Evolutionary conservation across 2,888 invertebrate genomes (phyloP), one percentile per base, ranked within the genome.

Genomic region (Biston stratarius): DNA sequence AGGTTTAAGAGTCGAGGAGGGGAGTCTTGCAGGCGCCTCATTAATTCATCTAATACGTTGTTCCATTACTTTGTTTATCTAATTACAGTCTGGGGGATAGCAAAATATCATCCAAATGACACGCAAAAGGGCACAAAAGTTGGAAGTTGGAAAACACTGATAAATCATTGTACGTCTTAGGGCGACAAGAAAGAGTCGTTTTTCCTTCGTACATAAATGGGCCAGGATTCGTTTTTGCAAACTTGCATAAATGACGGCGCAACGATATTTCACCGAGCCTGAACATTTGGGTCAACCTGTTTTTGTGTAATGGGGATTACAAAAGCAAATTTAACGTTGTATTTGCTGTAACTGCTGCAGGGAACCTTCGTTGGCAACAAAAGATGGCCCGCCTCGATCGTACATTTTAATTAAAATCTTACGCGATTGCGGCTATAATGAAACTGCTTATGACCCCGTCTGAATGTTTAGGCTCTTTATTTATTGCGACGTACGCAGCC

Each of bases 201-300:
- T 89, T 90, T 89, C 80, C 83, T 83, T 83, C 76, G 78, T 77
- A 81, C 73, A 74, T 71, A 76, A 81, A 79, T 82, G 80, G 84
- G 85, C 81, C 83, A 87, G 87, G 87, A 88, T 90, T 91, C 87
- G 89, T 90, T 91, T 92, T 91, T 90, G 90, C 88, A 84, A 91
- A 90, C 88, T 92, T 90, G 91, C 91, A 91, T 88, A 91, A 91
- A 92, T 88, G 90, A 89, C 87, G 84, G 82, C 86, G 85, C 87
- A 86, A 86, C 90, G 86, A 91, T 93, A 90, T 92, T 91, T 91
- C 85, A 91, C 88, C 84, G 82, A 84, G 84, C 82, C 83, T 83
- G 87, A 87, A 90, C 90, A 93, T 93, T 94, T 89, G 89, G 93
- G 93, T 92, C 92, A 92, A 91, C 89, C 88, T 92, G 92, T 90